Evolutionary conservation across 1,140 invertebrate species (phyloP).

Genomic region (Formica exsecta): DNA sequence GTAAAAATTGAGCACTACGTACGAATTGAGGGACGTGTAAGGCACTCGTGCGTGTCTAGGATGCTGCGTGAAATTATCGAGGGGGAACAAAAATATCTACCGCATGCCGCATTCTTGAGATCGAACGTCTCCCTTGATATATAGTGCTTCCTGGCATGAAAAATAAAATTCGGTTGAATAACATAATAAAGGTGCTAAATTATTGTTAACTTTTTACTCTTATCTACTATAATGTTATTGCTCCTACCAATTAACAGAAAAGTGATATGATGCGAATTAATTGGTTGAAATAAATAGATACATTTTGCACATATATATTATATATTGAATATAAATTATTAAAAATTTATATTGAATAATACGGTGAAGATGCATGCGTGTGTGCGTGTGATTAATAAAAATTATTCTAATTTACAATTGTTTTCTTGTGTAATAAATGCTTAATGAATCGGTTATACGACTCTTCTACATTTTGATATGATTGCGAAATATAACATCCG

Average conservation of each 20-base stretch:
- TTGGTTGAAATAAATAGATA: no score
- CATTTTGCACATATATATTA: no score
- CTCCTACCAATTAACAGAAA: no score
- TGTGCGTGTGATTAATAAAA: background rate
- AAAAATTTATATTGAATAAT: background rate
- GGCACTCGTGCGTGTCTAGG: background rate
- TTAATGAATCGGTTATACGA: conserved; percentile 11
- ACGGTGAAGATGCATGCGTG: no score
- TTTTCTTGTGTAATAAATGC: background rate
- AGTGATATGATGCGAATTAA: no score
- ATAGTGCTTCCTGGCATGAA: no score
- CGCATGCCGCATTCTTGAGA: background rate
- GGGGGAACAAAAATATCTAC: background rate
- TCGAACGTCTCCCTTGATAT: background rate
- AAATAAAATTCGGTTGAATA: no score
- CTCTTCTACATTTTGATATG: conserved; percentile 19
- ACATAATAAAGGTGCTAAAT: no score
- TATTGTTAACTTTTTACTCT: no score
- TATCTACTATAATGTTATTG: no score
- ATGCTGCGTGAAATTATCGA: background rate
- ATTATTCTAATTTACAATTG: background rate
- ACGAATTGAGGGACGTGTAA: background rate
- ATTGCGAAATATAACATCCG: conserved; percentile 36
- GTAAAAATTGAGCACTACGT: conserved; percentile 29
- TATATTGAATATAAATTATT: background rate